Base-by-base conservation (phyloP, 2,113 vertebrate genomes). In the human (Homo sapiens) region DNA sequence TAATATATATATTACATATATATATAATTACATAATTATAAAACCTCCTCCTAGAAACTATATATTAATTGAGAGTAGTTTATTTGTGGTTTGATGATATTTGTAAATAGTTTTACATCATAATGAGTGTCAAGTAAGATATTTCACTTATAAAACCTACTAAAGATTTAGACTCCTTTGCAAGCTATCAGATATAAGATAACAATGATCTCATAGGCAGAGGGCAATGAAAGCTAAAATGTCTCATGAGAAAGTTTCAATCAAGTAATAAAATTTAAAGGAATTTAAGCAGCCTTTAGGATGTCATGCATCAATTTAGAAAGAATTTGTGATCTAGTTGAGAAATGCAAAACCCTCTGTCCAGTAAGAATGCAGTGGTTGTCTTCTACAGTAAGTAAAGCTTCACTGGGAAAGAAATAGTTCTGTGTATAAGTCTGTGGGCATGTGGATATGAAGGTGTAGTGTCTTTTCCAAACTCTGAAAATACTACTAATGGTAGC, bases 211-310 rank as follows among this genome's bases (percentile, higher is more conserved):
- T 92, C 48, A 9, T 17, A 90, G 57, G 50, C 30, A 86, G 32
- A 90, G 80, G 61, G 75, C 25, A 90, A n/a, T 72, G 76, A 88
- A 45, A 96, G 38, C 30, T 55, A 88, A 95, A 92, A 45, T 80
- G 48, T 95, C 80, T 70, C 27, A 7, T 57, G 84, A 90, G 88
- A 68, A 73, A 55, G 38, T 13, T 90, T 89, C 75, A 84, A 88
- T 43, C 81, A 70, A 88, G 84, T 85, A 64, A 97, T 97, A 96
- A 96, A 95, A 94, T 95, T 81, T 92, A 92, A 96, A 96, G n/a
- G 76, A 88, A 84, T 94, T 50, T 35, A 16, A 96, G 25, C 45
- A 92, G 55, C 83, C 52, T 43, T 93, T 96, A 70, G 30, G 6
- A 68, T 72, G 52, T 57, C 79, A 91, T 87, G 55, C 43, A 83